phyloP scores from a whole-genome alignment of 2,888 invertebrate species.

The Hirtodrosophila alboralis region DNA sequence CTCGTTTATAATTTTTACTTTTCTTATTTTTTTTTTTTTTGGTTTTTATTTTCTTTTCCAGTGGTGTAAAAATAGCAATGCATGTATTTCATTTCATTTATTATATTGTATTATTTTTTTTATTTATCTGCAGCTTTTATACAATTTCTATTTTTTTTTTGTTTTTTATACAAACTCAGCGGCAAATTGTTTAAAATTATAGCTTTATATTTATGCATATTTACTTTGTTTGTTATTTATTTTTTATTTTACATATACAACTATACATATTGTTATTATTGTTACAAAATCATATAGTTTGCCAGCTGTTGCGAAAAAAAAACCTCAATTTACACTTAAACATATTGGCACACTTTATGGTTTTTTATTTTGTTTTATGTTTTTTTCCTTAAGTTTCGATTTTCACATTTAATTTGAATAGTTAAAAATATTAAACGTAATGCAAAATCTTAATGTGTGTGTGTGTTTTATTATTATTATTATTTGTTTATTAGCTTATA shows the following conservation, averaged over 20 bases:
- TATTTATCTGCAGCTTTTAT: conserved; percentile 24
- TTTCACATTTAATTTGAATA: conserved; percentile 25
- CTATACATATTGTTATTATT: conserved; percentile 56
- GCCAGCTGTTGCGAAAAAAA: conserved; percentile 50
- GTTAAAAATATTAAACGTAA: conserved; percentile 42
- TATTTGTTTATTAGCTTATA: conserved; percentile 15
- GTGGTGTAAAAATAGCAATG: conserved; percentile 73
- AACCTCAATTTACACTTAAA: conserved; percentile 68
- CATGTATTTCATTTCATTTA: conserved; percentile 15
- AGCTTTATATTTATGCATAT: conserved; percentile 13
- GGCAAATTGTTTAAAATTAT: conserved; percentile 48
- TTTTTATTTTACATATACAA: conserved; percentile 42
- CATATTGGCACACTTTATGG: conserved; percentile 78
- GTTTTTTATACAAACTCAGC: conserved; percentile 75
- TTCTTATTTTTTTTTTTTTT: conserved; percentile 15
- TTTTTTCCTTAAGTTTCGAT: conserved; percentile 11
- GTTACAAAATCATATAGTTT: conserved; percentile 61
- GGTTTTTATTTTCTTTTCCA: too few relatives aligned
- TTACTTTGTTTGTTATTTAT: not conserved
- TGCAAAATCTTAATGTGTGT: conserved; percentile 6
- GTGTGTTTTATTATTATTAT: conserved; percentile 1
- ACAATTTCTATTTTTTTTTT: conserved; percentile 42
- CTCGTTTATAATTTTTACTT: conserved; percentile 55
- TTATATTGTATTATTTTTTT: conserved; percentile 17
- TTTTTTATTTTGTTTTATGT: conserved; percentile 30